Evolutionary conservation across 2,888 invertebrate genomes (phyloP).

Genomic region (Spialia ferax): DNA sequence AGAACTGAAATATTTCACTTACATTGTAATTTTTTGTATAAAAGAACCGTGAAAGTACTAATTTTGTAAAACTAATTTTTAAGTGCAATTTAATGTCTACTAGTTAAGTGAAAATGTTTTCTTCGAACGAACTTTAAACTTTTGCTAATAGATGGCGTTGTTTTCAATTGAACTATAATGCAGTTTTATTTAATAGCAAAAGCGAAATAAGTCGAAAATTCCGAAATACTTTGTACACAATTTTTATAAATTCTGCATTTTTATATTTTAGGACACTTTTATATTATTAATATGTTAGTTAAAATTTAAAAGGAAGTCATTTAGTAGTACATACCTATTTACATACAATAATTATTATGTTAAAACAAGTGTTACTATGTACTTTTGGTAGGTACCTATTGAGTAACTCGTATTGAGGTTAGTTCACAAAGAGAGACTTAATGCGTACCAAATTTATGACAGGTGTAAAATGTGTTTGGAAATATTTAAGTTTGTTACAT

Average conservation of each 20-base stretch:
- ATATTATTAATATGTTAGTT: not conserved
- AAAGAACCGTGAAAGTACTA: not conserved
- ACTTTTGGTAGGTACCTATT: slow-evolving; percentile 4
- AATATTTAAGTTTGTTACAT: not conserved
- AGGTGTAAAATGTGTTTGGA: slow-evolving; percentile 14
- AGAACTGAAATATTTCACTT: not conserved
- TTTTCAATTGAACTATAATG: too few relatives aligned
- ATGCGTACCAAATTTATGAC: slow-evolving; percentile 12
- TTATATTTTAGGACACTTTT: not conserved
- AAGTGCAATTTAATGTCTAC: too few relatives aligned
- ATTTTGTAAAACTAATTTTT: not conserved
- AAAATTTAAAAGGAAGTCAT: not conserved
- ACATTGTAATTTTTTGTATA: not conserved
- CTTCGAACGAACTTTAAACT: too few relatives aligned
- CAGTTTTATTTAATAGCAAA: too few relatives aligned
- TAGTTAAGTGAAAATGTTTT: too few relatives aligned
- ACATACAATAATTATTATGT: not conserved
- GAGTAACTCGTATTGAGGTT: slow-evolving; percentile 15
- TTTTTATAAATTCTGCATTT: not conserved
- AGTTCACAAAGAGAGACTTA: slow-evolving; percentile 7
- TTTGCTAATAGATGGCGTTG: too few relatives aligned
- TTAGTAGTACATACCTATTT: not conserved
- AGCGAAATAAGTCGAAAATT: too few relatives aligned
- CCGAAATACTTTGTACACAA: too few relatives aligned
- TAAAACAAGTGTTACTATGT: not conserved